These are phyloP conservation scores for Lepidonotus clava DNA, from an alignment of 2,888 invertebrate species.

Conservation along the genomic window DNA sequence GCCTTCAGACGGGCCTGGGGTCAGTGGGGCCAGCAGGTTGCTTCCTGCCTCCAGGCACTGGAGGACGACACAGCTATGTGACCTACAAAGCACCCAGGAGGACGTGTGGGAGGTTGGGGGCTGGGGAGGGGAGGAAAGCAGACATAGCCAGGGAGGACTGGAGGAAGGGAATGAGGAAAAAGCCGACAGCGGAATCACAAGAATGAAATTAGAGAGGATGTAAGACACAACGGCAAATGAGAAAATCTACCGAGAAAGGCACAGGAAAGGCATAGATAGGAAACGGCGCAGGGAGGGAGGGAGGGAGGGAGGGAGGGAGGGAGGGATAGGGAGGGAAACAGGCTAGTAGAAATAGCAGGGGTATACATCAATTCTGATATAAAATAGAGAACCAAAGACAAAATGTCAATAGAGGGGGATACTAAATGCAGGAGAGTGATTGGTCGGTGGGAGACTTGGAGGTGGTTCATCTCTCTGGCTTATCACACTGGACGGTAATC, in stretches of 20 bases:
- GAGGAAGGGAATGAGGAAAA: not conserved
- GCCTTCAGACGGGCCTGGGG: not conserved
- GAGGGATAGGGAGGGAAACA: not conserved
- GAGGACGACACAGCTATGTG: slow-evolving; percentile 31
- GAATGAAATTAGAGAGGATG: not conserved
- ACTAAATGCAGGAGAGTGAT: no score
- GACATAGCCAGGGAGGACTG: not conserved
- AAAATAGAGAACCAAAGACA: no score
- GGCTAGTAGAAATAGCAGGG: not conserved
- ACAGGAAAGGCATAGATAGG: no score
- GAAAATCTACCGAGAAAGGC: no score
- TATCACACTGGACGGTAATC: not conserved
- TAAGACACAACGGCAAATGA: not conserved
- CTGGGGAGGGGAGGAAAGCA: not conserved
- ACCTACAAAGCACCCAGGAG: slow-evolving; percentile 32
- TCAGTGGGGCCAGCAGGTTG: slow-evolving; percentile 41
- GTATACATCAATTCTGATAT: no score
- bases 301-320: not conserved
- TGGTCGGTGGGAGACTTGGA: no score
- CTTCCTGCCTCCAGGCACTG: slow-evolving; percentile 52
- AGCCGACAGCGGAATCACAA: not conserved
- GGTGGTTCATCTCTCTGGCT: not conserved
- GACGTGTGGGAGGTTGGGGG: not conserved
- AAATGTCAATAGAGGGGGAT: no score
- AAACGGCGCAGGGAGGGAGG: not conserved